Conservation (phyloP, 2,113 vertebrate genomes). For the Triplophysa rosa region DNA sequence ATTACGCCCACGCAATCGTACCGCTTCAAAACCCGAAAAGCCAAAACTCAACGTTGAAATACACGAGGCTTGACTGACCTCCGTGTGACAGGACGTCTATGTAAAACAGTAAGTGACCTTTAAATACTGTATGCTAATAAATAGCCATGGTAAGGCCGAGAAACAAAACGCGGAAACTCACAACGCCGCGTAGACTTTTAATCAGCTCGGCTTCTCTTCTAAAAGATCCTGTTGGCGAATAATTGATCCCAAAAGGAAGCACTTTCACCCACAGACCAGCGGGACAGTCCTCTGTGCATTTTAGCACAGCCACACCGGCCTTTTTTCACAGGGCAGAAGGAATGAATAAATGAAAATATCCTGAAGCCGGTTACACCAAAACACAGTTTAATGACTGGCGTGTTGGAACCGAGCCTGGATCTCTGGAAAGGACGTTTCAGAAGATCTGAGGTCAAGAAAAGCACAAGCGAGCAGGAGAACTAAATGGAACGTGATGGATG, state of each 20-base stretch:
- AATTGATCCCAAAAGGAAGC: constrained; percentile 81
- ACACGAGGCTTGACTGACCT: constrained; percentile 57
- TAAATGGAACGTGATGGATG: neutral
- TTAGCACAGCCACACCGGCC: constrained; percentile 32
- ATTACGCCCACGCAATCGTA: neutral
- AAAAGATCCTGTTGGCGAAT: constrained; percentile 74
- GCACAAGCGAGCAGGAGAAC: neutral
- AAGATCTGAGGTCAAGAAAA: neutral
- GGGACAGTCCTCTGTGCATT: constrained; percentile 13
- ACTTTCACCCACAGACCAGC: constrained; percentile 51
- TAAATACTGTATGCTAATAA: constrained; percentile 81
- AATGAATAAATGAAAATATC: constrained; percentile 28
- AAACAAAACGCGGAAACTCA: constrained; percentile 71
- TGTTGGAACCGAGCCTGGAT: neutral
- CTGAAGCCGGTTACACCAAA: neutral
- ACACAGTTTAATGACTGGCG: constrained; percentile 1
- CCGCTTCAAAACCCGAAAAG: constrained; percentile 15
- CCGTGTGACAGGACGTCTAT: constrained; percentile 64
- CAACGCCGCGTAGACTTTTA: constrained; percentile 70
- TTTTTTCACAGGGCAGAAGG: neutral
- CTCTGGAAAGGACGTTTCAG: neutral
- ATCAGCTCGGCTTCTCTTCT: constrained; percentile 68
- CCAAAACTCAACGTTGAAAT: constrained; percentile 60
- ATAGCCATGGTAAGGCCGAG: constrained; percentile 68
- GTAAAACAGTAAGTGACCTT: constrained; percentile 76